Base-by-base conservation (phyloP, 2,797 vertebrate genomes). In the Sebastes melanostomus region DNA sequence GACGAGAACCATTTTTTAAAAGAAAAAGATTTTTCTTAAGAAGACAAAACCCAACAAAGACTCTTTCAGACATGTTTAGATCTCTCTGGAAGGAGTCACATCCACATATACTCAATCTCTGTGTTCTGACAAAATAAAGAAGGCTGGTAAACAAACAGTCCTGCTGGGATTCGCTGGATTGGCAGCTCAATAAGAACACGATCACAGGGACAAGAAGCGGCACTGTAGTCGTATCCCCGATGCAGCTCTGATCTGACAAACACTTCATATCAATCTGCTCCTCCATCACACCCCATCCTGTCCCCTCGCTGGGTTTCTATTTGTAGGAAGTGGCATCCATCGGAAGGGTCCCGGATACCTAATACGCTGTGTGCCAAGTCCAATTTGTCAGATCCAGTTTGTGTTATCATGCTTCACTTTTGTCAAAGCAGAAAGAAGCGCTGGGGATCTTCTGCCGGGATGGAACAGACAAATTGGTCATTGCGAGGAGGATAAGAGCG, bases 321-420 rank as follows among this genome's bases (percentile, higher is more conserved):
- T 78, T 80, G 66, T 8, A 55, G 29, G 46, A 42, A 54, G 67
- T 42, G 42, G 42, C 50, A 25, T 77, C 67, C 50, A 66, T 46
- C 2, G 20, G 13, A n/a, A 61, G 18, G 29, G 56, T 70, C 52
- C 36, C 4, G 8, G 62, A 68, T 65, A 63, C 55, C 38, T 70
- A 81, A 86, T 76, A 78, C 46, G 2, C 70, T 30, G 14, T 13
- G 59, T 72, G 77, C 66, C 85, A 74, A 25, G 59, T 70, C 81
- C 61, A 75, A 90, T 92, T 79, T 87, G 78, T 88, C 79, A 75
- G 75, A 63, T 68, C 52, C 25, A 14, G 46, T 80, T 86, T 76
- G 58, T 75, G 32, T 36, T 27, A 67, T 80, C 72, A 76, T 22
- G 29, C 69, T 32, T 79, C 83, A 78, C 75, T 58, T 58, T 13